Base-by-base conservation (phyloP, 2,888 invertebrate genomes). In the Epinotia bilunana region DNA sequence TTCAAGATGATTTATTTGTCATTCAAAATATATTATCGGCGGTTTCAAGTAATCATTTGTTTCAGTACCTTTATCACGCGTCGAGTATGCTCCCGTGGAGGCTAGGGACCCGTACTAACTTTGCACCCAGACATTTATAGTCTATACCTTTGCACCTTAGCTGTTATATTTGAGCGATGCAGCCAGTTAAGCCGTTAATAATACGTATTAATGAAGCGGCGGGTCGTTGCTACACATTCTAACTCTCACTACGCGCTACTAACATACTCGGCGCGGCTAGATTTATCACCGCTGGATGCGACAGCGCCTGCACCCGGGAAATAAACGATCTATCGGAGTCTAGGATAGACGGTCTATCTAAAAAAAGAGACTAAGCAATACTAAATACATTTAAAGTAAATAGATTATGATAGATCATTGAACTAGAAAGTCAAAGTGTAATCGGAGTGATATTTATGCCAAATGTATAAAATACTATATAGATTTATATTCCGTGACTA, bases 221-320 rank as follows among this genome's bases (percentile, higher is more conserved):
- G 83, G 84, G 85, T 88, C 84, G 87, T 78, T 82, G 87, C 80
- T 86, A 86, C 86, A 87, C 86, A 87, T 90, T 86, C 84, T 88
- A 89, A 91, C 91, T 92, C 92, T 92, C 91, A 91, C 92, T 91
- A 81, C 80, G 83, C 78, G 83, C 91, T 86, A 90, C 90, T 89
- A 85, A 89, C 89, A 90, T 83, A 88, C 87, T 89, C 83, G 79
- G 74, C 79, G 77, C 76, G 77, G 77, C 71, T 74, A 70, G 78
- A 68, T 63, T 61, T 72, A 77, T 62, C 62, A 58, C 53, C 43
- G 43, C 76, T 76, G 39, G 76, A 76, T 76, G 73, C 18, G 76
- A 11, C 75, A 55, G 64, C 64, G 43, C 20, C 23, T 28, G 23
- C 23, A 13, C 18, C 11, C 53, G 20, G 11, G n/a, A 4, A 53